Evolutionary conservation across 1,140 invertebrate species (phyloP).

Genomic region (Pseudomyrmex sp.): DNA sequence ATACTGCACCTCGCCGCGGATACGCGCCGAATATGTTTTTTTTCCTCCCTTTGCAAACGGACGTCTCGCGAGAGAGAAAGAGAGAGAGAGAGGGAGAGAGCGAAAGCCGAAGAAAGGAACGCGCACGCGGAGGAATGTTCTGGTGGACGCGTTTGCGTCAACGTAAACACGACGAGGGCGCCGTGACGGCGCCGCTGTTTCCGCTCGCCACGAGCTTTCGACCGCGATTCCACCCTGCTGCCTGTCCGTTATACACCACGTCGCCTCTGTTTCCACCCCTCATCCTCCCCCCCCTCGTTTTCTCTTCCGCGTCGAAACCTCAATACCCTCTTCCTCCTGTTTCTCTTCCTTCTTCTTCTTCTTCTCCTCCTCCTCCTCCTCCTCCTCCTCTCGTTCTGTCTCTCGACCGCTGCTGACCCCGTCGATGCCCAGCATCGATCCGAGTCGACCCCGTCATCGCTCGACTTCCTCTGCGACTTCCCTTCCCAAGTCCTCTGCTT

Average conservation of each 20-base stretch:
- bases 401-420: constrained; percentile 19
- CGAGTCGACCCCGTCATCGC: constrained; percentile 4
- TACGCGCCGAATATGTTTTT: too few relatives aligned
- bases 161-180: constrained; percentile 51
- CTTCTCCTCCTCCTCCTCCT: too few relatives aligned
- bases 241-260: not conserved
- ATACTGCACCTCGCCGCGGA: too few relatives aligned
- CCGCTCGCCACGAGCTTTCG: not conserved
- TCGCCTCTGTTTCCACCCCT: not conserved
- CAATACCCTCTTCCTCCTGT: not conserved
- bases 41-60: too few relatives aligned
- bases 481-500: not conserved
- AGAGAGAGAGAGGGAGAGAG: constrained; percentile 62
- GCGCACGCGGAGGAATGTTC: constrained; percentile 74
- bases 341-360: not conserved
- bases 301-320: constrained; percentile 4
- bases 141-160: constrained; percentile 60
- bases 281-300: constrained; percentile 21
- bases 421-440: constrained; percentile 38
- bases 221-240: constrained; percentile 31
- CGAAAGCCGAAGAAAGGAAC: constrained; percentile 42
- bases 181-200: constrained; percentile 20
- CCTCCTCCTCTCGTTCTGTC: constrained; percentile 3
- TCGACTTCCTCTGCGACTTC: constrained; percentile 15
- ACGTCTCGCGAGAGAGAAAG: not conserved